Conservation (phyloP, 35 echinoderm and acorn worm genomes). For the Apostichopus californicus region DNA sequence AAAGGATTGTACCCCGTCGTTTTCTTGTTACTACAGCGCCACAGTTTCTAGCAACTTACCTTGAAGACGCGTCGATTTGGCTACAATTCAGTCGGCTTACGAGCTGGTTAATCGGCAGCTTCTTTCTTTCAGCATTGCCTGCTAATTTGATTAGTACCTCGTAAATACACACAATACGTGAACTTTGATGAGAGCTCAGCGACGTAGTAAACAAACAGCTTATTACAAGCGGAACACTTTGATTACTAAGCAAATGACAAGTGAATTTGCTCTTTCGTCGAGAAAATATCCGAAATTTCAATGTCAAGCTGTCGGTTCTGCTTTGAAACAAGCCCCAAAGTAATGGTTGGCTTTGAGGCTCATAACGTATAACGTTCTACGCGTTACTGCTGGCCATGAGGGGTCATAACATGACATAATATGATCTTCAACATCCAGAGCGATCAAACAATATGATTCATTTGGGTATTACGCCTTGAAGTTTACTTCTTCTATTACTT, state of each 20-base stretch:
- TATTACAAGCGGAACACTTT: background rate
- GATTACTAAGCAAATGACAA: background rate
- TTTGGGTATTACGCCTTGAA: no score
- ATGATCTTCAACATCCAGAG: no score
- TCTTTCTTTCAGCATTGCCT: background rate
- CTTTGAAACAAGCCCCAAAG: background rate
- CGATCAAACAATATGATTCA: no score
- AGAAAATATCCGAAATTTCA: background rate
- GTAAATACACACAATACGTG: background rate
- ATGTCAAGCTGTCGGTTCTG: background rate
- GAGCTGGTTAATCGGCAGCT: background rate
- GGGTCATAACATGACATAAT: no score
- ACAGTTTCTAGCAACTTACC: background rate
- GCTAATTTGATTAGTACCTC: constrained; percentile 17
- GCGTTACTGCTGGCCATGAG: no score
- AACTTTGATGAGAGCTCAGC: background rate
- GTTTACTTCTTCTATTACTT: no score
- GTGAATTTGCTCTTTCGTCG: background rate
- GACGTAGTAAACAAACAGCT: background rate
- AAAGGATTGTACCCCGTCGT: no score
- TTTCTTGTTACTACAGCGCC: no score
- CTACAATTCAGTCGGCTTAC: constrained; percentile 4
- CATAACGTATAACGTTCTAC: no score
- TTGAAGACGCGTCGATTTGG: background rate
- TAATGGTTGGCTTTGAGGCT: no score